Base-by-base conservation (phyloP, 2,888 invertebrate species). In the Melanargia galathea region DNA sequence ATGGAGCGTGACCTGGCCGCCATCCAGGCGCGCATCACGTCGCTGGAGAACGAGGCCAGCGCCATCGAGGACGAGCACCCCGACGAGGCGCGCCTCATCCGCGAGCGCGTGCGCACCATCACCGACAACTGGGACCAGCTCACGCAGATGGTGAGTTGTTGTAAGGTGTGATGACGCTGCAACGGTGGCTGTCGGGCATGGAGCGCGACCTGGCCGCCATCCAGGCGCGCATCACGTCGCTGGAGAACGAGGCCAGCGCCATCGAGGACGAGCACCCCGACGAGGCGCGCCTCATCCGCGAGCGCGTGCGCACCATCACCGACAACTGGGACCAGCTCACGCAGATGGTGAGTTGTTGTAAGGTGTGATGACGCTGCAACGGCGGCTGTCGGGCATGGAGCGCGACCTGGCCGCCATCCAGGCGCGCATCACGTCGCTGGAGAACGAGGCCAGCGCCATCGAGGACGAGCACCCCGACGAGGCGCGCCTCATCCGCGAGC, bases 1-100 rank as follows among this genome's bases (percentile, higher is more conserved):
- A 99, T 99, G 98, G 99, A 99, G 90, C 95, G 99, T 65, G 99
- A 99, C 87, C 90, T 99, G 74, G 99, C 98, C 51, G 99, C 99
- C 43, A 99, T 99, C 73, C 98, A 99, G 86, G 98, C 99, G 26
- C 98, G 99, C 88, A 93, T 99, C 71, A 96, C 98, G 63, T 96
- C 98, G 2, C 92, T 99, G 75, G 98, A 99, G 84, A 94, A 94
- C 76, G 99, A 99, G 86, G 99, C 99, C 6, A 95, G 95, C 75
- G 94, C 95, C 68, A 98, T 99, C 83, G 97, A 98, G 77, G 94
- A 93, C 33, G 97, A 98, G 68, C 98, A 99, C 85, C 98, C 99
- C 0, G 98, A 99, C 75, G 98, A 98, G 81, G 98, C 98, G 6
- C 95, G 94, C 63, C 92, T 96, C 60, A 98, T 99, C 73, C 93